These are phyloP conservation scores for Helleia helle DNA, from an alignment of 2,888 invertebrate genomes.

Conservation along the genomic window DNA sequence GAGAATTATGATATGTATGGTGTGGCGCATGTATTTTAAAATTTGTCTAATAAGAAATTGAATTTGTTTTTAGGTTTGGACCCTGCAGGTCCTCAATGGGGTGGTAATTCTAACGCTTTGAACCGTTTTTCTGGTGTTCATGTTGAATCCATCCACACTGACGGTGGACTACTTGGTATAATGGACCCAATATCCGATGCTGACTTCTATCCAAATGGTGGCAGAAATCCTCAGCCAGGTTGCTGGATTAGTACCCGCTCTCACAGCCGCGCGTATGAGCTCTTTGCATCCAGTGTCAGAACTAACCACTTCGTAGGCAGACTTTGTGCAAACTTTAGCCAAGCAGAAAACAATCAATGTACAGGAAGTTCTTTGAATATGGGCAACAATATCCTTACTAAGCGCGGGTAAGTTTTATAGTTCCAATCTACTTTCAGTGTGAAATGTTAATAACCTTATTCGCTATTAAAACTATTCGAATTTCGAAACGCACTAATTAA, in stretches of 20 bases:
- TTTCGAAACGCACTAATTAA: no score
- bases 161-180: constrained; percentile 33
- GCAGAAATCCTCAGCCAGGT: constrained; percentile 30
- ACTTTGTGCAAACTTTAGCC: constrained; percentile 21
- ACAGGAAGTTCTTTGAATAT: constrained; percentile 14
- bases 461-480: no score
- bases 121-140: constrained; percentile 26
- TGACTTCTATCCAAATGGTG: constrained; percentile 39
- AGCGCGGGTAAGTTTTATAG: constrained; percentile 2
- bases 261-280: constrained; percentile 25
- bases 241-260: constrained; percentile 28
- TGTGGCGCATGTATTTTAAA: no score
- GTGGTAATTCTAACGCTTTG: constrained; percentile 26
- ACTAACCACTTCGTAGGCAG: constrained; percentile 27
- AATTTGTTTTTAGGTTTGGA: constrained; percentile 29
- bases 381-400: constrained; percentile 13
- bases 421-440: no score
- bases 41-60: no score
- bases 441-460: no score
- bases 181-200: constrained; percentile 28
- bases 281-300: constrained; percentile 27
- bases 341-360: constrained; percentile 20
- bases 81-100: constrained; percentile 35
- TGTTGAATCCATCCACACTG: constrained; percentile 38
- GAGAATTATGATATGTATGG: no score